Base-by-base conservation (phyloP, 2,113 vertebrate genomes). In the Oophaga pumilio region DNA sequence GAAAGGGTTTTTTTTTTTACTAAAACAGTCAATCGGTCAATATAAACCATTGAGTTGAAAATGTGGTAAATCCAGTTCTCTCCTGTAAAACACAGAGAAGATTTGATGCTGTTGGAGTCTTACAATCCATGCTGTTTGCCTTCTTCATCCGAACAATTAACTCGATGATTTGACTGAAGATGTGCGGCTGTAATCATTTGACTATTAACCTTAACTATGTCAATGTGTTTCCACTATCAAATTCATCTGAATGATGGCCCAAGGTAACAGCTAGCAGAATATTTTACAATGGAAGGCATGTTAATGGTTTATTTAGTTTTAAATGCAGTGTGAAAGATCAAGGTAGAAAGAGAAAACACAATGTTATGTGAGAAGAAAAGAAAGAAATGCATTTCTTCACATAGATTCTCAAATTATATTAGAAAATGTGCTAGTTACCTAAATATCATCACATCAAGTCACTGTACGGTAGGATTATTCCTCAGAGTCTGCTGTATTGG, bases 201-300 rank as follows among this genome's bases (percentile, higher is more conserved):
- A 88, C 92, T 93, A 94, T 95, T 96, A 95, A 94, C 94, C 93
- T 95, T 94, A 94, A 91, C 94, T 95, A 95, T 94, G 94, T 94
- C 94, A 95, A 92, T 92, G 92, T 90, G 89, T 93, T 94, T 90
- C 88, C 86, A 66, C 89, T 91, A 91, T 91, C 90, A 91, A 91
- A 94, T 92, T 90, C 90, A 87, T 89, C 91, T 91, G 92, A 95
- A 92, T 92, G 91, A 91, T 91, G 92, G 92, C 93, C 80, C 0
- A 22, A 92, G 93, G 94, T 93, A 94, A 92, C 89, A 92, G 91
- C 94, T 93, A 93, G 91, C 89, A 90, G 94, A 92, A 91, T 91
- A 92, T 94, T 94, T 94, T 90, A 91, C 88, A 88, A 78, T 93
- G 91, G 94, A 90, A 93, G 93, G 92, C 90, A 90, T 92, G 93